Conservation (phyloP, 2,888 invertebrate genomes). For the Leucophenga maculata region DNA sequence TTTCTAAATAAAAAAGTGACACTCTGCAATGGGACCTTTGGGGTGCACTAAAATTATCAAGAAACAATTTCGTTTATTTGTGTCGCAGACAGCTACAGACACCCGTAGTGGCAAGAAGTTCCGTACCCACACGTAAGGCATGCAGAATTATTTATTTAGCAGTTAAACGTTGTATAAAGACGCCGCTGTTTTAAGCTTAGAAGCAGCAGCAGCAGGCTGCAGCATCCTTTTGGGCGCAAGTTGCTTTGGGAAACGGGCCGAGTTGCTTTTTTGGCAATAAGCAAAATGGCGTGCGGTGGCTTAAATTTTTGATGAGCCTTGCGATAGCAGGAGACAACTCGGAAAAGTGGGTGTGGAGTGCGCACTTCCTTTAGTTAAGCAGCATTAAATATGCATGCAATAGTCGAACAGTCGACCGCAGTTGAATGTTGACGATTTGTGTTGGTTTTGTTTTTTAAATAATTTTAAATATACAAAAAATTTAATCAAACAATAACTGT, state of each 20-base stretch:
- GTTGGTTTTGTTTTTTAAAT: too few species aligned
- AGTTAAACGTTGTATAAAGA: slow-evolving; percentile 49
- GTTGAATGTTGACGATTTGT: too few species aligned
- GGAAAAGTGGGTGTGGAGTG: slow-evolving; percentile 1
- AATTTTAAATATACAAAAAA: too few species aligned
- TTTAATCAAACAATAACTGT: too few species aligned
- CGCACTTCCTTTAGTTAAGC: slow-evolving; percentile 18
- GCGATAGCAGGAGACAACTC: neutral
- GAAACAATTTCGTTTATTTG: slow-evolving; percentile 70
- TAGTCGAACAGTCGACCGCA: neutral
- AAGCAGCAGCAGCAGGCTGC: too few species aligned
- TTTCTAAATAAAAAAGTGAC: neutral
- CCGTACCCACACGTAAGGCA: neutral
- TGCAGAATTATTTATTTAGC: slow-evolving; percentile 68
- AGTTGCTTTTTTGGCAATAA: slow-evolving; percentile 50
- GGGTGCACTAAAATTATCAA: slow-evolving; percentile 71
- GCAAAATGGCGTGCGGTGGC: slow-evolving; percentile 54
- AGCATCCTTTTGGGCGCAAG: neutral
- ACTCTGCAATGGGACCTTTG: slow-evolving; percentile 50
- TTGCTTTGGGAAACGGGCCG: too few species aligned
- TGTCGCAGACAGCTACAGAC: too few species aligned
- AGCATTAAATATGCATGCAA: slow-evolving; percentile 30
- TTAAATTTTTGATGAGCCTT: slow-evolving; percentile 61
- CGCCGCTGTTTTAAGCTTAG: neutral
- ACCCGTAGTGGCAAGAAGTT: too few species aligned